A percentile compares a stretch with the other conserved stretches of the same genome.
Conservation (phyloP, 2,888 invertebrate genomes). For the Xestoiulus laeticollis region DNA sequence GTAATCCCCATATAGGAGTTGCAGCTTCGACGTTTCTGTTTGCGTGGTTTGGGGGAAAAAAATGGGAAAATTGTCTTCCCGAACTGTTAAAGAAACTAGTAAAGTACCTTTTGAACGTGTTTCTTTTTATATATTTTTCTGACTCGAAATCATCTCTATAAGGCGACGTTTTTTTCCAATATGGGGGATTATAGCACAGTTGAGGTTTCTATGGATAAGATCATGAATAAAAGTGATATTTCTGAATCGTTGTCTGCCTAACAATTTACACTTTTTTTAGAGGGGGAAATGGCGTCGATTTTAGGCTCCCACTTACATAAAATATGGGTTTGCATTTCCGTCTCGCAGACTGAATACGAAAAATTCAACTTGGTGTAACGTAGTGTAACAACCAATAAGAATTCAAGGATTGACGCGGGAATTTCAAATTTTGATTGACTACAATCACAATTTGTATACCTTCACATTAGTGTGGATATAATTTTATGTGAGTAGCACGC, state of each 20-base stretch:
- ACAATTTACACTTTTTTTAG: background rate
- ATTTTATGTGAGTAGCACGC: too few relatives aligned
- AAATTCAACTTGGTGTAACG: too few relatives aligned
- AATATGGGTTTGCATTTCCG: slow-evolving; percentile 1
- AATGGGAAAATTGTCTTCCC: background rate
- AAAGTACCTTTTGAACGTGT: slow-evolving; percentile 37
- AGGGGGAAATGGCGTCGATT: background rate
- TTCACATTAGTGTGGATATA: too few relatives aligned
- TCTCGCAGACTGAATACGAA: background rate
- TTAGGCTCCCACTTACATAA: slow-evolving; percentile 24
- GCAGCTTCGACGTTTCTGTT: background rate
- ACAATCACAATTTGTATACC: too few relatives aligned
- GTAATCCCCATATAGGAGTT: background rate
- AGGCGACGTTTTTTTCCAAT: slow-evolving; percentile 1
- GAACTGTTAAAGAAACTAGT: slow-evolving; percentile 34
- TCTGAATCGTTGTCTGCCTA: slow-evolving; percentile 28
- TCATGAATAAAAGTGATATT: slow-evolving; percentile 37
- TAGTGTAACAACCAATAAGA: background rate
- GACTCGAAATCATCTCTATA: background rate
- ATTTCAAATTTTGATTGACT: too few relatives aligned
- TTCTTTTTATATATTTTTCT: slow-evolving; percentile 33
- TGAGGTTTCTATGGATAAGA: slow-evolving; percentile 33
- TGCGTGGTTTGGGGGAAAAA: background rate
- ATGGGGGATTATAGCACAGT: slow-evolving; percentile 29
- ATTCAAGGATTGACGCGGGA: background rate